Conservation (phyloP, 2,797 vertebrate species). For the Cyprinella venusta region DNA sequence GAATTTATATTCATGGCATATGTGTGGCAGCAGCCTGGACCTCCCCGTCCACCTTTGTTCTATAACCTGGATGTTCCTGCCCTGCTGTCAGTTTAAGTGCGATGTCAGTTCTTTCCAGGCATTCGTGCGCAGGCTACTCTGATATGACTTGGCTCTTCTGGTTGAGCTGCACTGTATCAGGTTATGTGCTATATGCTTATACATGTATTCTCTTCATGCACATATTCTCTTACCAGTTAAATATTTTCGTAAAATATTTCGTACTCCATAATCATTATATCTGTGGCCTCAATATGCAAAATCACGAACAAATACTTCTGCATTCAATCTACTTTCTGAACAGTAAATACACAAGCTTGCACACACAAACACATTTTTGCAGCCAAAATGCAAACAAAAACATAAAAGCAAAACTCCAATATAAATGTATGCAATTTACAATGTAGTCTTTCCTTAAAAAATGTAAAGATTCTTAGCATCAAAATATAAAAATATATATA, state of each 20-base stretch:
- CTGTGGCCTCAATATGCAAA: background rate
- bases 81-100: no score
- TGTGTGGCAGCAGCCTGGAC: no score
- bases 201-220: background rate
- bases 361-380: conserved; percentile 14
- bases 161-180: no score
- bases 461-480: background rate
- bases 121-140: no score
- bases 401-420: conserved; percentile 50
- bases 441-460: conserved; percentile 18
- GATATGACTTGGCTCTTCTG: no score
- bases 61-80: no score
- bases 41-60: no score
- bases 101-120: no score
- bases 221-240: background rate
- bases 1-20: no score
- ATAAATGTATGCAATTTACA: conserved; percentile 26
- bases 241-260: conserved; percentile 1
- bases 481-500: background rate
- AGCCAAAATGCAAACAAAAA: conserved; percentile 56
- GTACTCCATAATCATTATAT: background rate
- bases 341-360: conserved; percentile 44
- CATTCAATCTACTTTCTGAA: conserved; percentile 28
- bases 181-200: no score
- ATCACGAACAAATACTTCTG: background rate